These are phyloP conservation scores for Eriosoma lanigerum DNA, from an alignment of 1,140 invertebrate genomes.

Conservation along the genomic window DNA sequence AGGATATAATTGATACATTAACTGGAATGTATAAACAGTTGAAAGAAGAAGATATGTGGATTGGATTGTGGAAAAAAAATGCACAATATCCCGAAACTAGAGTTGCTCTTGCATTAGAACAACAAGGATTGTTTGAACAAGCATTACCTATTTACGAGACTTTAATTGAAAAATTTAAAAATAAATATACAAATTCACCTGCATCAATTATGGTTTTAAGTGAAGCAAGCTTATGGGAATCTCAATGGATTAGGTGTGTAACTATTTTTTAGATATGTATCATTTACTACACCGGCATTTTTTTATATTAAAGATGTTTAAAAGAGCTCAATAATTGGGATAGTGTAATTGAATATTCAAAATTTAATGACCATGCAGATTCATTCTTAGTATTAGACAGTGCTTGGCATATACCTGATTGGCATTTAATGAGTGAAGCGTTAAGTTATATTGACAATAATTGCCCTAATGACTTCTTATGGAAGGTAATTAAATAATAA, in stretches of 20 bases:
- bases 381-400: slow-evolving; percentile 89
- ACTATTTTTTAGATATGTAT: slow-evolving; percentile 2
- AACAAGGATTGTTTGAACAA: slow-evolving; percentile 95
- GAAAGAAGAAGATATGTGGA: slow-evolving; percentile 95
- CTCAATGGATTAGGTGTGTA: slow-evolving; percentile 78
- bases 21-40: slow-evolving; percentile 86
- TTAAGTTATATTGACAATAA: slow-evolving; percentile 85
- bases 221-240: slow-evolving; percentile 83
- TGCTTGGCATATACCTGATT: slow-evolving; percentile 92
- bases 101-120: slow-evolving; percentile 88
- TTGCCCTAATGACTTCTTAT: slow-evolving; percentile 85
- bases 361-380: slow-evolving; percentile 74
- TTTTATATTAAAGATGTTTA: slow-evolving; percentile 68
- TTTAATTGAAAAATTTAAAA: slow-evolving; percentile 84
- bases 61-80: slow-evolving; percentile 90
- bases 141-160: slow-evolving; percentile 85
- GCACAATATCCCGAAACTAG: slow-evolving; percentile 87
- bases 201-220: slow-evolving; percentile 74
- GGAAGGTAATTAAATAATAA: slow-evolving; percentile 65
- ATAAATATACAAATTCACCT: slow-evolving; percentile 75
- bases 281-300: neutral
- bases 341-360: slow-evolving; percentile 79
- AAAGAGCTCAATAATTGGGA: slow-evolving; percentile 98
- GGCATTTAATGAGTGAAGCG: slow-evolving; percentile 91
- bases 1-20: slow-evolving; percentile 71